These are phyloP conservation scores for Asarcornis scutulata DNA, from an alignment of 2,113 vertebrate genomes.

Conservation along the genomic window DNA sequence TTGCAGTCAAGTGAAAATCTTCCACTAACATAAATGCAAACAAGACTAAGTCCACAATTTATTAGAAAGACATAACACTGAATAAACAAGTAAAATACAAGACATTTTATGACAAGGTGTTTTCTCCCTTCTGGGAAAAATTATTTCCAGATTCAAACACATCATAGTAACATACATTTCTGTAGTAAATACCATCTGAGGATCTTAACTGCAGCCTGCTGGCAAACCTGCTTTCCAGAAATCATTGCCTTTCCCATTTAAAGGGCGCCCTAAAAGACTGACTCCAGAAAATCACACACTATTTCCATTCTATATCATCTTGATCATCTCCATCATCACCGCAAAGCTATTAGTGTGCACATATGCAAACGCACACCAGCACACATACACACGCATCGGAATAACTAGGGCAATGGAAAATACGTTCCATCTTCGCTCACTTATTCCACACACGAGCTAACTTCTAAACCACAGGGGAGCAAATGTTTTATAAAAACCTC, in stretches of 20 bases:
- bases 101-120: constrained; percentile 42
- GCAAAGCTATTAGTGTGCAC: constrained; percentile 41
- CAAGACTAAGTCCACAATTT: neutral
- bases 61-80: constrained; percentile 13
- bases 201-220: constrained; percentile 37
- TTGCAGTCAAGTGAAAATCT: neutral
- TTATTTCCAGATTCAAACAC: constrained; percentile 51
- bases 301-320: constrained; percentile 60
- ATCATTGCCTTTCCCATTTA: constrained; percentile 12
- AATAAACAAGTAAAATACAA: constrained; percentile 54
- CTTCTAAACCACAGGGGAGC: constrained; percentile 58
- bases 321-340: constrained; percentile 60
- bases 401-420: constrained; percentile 59
- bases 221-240: constrained; percentile 54
- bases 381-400: neutral
- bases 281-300: constrained; percentile 54
- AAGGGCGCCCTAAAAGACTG: constrained; percentile 26
- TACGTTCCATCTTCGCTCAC: constrained; percentile 11
- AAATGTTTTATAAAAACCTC: constrained; percentile 55
- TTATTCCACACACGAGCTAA: constrained; percentile 52
- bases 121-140: constrained; percentile 38
- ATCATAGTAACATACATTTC: neutral
- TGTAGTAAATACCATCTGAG: constrained; percentile 43
- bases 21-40: constrained; percentile 26
- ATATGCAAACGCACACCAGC: constrained; percentile 24